Conservation (phyloP, 2,797 vertebrate species). For the Coluber constrictor region DNA sequence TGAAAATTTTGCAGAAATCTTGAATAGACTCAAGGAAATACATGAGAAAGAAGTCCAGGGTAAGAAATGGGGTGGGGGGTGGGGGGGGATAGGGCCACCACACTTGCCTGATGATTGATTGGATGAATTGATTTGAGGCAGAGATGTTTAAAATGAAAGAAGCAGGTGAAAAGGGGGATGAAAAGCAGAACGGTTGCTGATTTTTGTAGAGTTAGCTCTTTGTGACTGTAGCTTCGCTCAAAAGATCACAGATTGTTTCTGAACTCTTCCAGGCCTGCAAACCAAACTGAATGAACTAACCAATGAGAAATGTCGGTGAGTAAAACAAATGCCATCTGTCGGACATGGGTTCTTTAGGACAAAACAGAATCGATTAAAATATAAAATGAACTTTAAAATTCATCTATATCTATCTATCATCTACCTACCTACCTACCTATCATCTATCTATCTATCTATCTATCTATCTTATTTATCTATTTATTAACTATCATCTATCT, state of each 20-base stretch:
- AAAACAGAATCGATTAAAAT: neutral
- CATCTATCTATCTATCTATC: too few species aligned
- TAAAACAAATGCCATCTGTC: neutral
- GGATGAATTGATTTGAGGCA: neutral
- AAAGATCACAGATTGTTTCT: neutral
- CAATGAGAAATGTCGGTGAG: slow-evolving; percentile 91
- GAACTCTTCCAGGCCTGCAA: slow-evolving; percentile 79
- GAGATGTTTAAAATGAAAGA: neutral
- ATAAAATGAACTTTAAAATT: neutral
- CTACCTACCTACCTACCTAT: too few species aligned
- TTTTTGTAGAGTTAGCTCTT: neutral
- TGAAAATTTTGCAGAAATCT: slow-evolving; percentile 81
- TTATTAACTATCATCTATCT: too few species aligned
- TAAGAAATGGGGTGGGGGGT: slow-evolving; percentile 25
- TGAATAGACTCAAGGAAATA: slow-evolving; percentile 83
- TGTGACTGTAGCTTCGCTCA: too few species aligned
- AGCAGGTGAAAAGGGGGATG: neutral
- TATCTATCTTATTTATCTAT: too few species aligned
- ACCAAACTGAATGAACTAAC: slow-evolving; percentile 86
- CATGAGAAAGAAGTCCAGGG: slow-evolving; percentile 86
- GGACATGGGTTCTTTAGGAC: neutral
- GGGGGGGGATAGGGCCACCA: neutral
- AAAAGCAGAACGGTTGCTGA: neutral
- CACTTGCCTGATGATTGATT: neutral
- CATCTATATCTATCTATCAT: too few species aligned